These are phyloP conservation scores for Lysandra coridon DNA, from an alignment of 2,888 invertebrate genomes.

Conservation along the genomic window DNA sequence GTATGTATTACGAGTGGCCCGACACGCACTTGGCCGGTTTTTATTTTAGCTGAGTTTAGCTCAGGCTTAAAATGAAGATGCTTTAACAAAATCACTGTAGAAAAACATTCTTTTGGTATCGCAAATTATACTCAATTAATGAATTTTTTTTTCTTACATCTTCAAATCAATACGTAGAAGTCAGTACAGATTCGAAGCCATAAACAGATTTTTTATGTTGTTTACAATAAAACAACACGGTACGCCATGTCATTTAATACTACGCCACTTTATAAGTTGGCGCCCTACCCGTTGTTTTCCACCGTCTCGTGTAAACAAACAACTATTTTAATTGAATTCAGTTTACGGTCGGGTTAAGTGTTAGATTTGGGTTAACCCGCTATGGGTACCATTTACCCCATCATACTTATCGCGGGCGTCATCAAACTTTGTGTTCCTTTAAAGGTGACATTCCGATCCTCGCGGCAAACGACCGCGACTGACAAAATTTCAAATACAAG, in stretches of 20 bases:
- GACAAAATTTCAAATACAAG: no score
- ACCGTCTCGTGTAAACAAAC: conserved; percentile 1
- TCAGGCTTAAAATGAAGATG: no score
- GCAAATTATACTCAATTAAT: not conserved
- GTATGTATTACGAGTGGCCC: no score
- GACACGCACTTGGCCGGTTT: no score
- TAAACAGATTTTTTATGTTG: no score
- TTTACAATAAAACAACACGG: not conserved
- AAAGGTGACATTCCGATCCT: no score
- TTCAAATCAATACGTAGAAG: not conserved
- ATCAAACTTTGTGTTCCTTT: not conserved
- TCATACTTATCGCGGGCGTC: not conserved
- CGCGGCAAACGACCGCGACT: no score
- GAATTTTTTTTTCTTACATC: not conserved
- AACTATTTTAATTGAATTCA: conserved; percentile 20
- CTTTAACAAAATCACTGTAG: no score
- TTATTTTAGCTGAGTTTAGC: no score
- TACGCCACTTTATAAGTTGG: not conserved
- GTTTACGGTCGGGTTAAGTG: conserved; percentile 17
- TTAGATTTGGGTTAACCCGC: not conserved
- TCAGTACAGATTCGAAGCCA: not conserved
- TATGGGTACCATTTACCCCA: not conserved
- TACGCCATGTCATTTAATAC: not conserved
- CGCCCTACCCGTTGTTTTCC: not conserved
- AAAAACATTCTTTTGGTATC: not conserved